Evolutionary conservation across 2,797 vertebrate genomes (phyloP).

Genomic region (Aeoliscus strigatus): DNA sequence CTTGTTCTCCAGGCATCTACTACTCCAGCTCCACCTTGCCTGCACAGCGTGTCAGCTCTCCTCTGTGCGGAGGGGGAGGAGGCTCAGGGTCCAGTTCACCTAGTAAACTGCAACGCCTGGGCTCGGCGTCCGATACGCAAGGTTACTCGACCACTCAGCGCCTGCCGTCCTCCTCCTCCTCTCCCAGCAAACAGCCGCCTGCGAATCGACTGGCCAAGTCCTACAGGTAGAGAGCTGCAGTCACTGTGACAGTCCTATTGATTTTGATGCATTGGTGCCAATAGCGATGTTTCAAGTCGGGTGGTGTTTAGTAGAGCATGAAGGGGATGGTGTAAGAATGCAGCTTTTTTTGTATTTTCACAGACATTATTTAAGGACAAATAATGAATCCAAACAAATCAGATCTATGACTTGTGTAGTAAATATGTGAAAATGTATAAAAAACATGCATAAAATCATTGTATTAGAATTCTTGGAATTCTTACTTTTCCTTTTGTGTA

Average conservation of each 20-base stretch:
- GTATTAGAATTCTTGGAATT: too few species aligned
- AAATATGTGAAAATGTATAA: too few species aligned
- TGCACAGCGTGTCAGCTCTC: conserved; percentile 88
- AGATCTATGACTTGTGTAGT: too few species aligned
- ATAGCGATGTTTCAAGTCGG: neutral
- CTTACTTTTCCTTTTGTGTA: conserved; percentile 10
- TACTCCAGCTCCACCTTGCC: conserved; percentile 95
- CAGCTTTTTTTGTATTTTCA: conserved; percentile 4
- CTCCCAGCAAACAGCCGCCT: conserved; percentile 88
- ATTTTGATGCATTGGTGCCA: conserved; percentile 11
- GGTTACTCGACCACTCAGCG: conserved; percentile 85
- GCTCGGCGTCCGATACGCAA: conserved; percentile 80
- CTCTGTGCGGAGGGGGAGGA: conserved; percentile 80
- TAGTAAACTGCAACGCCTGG: conserved; percentile 89
- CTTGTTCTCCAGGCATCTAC: conserved; percentile 73
- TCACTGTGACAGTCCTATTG: conserved; percentile 1
- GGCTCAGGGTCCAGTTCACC: conserved; percentile 77
- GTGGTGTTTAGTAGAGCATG: conserved; percentile 7
- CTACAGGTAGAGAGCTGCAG: conserved; percentile 75
- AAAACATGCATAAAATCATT: too few species aligned
- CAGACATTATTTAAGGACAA: neutral
- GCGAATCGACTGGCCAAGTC: conserved; percentile 90
- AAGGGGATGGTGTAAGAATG: neutral
- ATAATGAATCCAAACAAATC: neutral
- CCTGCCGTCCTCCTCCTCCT: conserved; percentile 78